Evolutionary conservation across 1,140 invertebrate genomes (phyloP).

Genomic region (Orchesella cincta): DNA sequence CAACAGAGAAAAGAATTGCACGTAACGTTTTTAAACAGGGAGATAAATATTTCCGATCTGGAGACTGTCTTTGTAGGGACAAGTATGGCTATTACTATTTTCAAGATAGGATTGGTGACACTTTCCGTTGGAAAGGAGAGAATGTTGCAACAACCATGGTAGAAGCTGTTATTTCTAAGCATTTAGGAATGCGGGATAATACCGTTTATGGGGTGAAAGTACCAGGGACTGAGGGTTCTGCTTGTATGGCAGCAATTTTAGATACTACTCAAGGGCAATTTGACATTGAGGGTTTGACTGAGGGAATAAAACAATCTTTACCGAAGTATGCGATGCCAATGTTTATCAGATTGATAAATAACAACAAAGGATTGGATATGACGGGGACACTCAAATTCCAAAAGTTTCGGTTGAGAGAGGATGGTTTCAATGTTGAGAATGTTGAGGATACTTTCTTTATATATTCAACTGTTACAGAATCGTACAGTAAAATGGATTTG

Average conservation of each 20-base stretch:
- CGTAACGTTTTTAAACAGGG: constrained; percentile 70
- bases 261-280: constrained; percentile 71
- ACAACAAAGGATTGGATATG: constrained; percentile 69
- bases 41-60: constrained; percentile 70
- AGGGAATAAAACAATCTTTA: constrained; percentile 68
- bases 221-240: constrained; percentile 81
- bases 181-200: constrained; percentile 80
- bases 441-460: constrained; percentile 74
- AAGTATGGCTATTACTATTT: constrained; percentile 93
- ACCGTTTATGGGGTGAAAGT: constrained; percentile 83
- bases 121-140: constrained; percentile 72
- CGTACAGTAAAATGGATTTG: neutral
- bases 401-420: constrained; percentile 85
- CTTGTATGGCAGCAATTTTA: constrained; percentile 93
- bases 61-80: constrained; percentile 88
- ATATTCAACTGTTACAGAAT: constrained; percentile 31
- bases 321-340: constrained; percentile 85
- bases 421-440: constrained; percentile 79
- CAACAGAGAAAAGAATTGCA: constrained; percentile 71
- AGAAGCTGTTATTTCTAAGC: constrained; percentile 85
- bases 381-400: constrained; percentile 94
- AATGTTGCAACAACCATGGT: constrained; percentile 92
- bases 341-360: constrained; percentile 77
- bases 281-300: constrained; percentile 66
- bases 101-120: constrained; percentile 94